A percentile compares a stretch with the other conserved stretches of the same genome.
These are phyloP conservation scores for Talpa occidentalis DNA, from an alignment of 2,113 vertebrate species.

Conservation along the genomic window DNA sequence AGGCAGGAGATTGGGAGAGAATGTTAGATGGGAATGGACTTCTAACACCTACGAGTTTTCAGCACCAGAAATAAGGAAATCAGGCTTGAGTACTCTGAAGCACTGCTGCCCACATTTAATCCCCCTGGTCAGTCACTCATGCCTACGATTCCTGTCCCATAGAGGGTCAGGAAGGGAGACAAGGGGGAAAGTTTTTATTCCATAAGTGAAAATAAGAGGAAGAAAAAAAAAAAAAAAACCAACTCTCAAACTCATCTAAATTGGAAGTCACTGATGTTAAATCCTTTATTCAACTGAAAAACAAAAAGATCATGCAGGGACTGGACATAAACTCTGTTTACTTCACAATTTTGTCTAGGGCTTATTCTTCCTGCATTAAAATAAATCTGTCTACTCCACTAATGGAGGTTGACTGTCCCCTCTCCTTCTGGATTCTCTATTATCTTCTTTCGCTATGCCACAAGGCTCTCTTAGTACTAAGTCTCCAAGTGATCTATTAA, in stretches of 20 bases:
- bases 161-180: rapidly evolving
- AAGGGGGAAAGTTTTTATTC: background rate
- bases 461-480: background rate
- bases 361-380: background rate
- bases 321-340: background rate
- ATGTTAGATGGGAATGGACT: background rate
- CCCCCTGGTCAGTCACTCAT: too few species aligned
- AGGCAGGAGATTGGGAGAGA: background rate
- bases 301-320: background rate
- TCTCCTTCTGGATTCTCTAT: background rate
- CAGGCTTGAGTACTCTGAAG: background rate
- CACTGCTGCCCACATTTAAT: too few species aligned
- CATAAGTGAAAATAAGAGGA: background rate
- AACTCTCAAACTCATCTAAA: background rate
- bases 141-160: background rate
- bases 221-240: background rate
- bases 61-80: background rate
- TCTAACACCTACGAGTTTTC: too few species aligned
- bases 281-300: background rate
- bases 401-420: background rate
- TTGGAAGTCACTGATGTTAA: background rate
- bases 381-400: background rate
- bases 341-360: background rate
- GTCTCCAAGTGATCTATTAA: background rate
- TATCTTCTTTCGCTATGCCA: background rate